Evolutionary conservation across 92 coral and sea anemone genomes (phyloP), one percentile per base, ranked within the genome.

Genomic region (Epizoanthus scotinus): DNA sequence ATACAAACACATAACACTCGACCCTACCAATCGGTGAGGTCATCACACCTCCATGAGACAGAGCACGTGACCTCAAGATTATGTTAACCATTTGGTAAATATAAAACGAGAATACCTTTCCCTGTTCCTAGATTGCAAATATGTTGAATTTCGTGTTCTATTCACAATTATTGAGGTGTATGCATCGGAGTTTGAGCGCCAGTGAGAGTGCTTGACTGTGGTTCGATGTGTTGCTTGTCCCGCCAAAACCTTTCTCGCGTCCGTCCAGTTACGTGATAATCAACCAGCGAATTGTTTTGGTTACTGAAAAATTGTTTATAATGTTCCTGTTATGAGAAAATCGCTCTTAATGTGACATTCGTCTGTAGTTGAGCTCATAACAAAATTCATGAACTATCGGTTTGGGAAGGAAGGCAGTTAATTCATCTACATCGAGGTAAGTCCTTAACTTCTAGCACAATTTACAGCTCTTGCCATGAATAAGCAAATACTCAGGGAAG

Each of bases 241-340:
- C 31, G 34, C 34, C 12, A 64, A 20, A 27, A 18, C 19, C 18
- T 38, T 9, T 29, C 31, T 31, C 1, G n/a, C 0, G 36, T 5
- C 9, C 7, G 5, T n/a, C n/a, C n/a, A 27, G 44, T 29, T 44
- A 64, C 70, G 47, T 64, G 70, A 63, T 44, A 27, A 47, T 47
- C 52, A 47, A 47, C 69, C 9, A 14, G 44, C 21, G 14, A 29
- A 38, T 64, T 64, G 70, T 64, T 64, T 7, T 64, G 38, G 24
- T 29, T 63, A 3, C 31, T 26, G n/a, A 19, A 38, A 64, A 38
- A 20, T 69, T 69, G 74, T 69, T 69, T 69, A 69, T 69, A 71
- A 73, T 73, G 79, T 55, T 73, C 65, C 61, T 17, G 79, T 55
- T 73, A 73, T 73, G 79, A 73, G 28, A 73, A 73, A 73, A 73